Evolutionary conservation across 2,113 vertebrate species (phyloP).

Genomic region (Pterocles burchelli): DNA sequence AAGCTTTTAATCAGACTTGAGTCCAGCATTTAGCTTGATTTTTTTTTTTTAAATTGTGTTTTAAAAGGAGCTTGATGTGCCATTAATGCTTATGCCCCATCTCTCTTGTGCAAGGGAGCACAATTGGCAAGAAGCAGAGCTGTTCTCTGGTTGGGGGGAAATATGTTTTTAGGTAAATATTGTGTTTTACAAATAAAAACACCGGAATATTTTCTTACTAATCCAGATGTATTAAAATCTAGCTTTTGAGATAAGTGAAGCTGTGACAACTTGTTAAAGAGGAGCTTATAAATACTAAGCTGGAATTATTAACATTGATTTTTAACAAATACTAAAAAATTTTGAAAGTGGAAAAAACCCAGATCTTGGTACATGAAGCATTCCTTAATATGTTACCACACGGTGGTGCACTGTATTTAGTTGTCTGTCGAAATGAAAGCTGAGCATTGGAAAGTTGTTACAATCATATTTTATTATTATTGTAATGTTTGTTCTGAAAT

Average conservation of each 20-base stretch:
- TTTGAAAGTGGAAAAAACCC: not conserved
- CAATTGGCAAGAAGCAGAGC: not conserved
- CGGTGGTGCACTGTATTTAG: conserved; percentile 64
- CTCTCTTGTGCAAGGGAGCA: not conserved
- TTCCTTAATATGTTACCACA: conserved; percentile 41
- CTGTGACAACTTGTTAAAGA: not conserved
- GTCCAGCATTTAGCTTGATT: not conserved
- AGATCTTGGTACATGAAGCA: not conserved
- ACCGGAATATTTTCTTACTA: not conserved
- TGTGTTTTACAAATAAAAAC: not conserved
- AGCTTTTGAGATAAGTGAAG: not conserved
- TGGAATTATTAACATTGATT: not conserved
- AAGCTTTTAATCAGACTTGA: not conserved
- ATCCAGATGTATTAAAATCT: not conserved
- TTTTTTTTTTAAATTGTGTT: not conserved
- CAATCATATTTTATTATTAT: not conserved
- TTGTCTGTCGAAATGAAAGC: conserved; percentile 36
- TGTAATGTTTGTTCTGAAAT: not conserved
- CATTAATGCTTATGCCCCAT: not conserved
- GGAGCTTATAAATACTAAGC: not conserved
- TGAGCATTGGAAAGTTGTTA: conserved; percentile 9
- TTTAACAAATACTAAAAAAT: not conserved
- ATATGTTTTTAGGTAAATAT: not conserved
- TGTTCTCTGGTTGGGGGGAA: not conserved
- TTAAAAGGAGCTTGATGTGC: not conserved